Evolutionary conservation across 2,888 invertebrate genomes (phyloP), one percentile per base, ranked within the genome.

Genomic region (Carcina quercana): DNA sequence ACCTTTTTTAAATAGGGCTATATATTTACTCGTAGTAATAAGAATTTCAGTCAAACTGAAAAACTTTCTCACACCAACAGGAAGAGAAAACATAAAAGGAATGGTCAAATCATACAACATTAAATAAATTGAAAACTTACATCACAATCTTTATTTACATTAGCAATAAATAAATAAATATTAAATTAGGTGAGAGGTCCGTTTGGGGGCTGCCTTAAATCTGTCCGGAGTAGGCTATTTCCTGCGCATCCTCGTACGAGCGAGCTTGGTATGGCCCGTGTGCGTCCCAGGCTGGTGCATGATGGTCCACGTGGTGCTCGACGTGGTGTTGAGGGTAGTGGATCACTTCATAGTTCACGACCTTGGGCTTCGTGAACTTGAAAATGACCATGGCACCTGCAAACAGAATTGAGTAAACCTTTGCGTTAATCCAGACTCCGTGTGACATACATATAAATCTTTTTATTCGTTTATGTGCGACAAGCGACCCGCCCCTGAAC

Each of bases 331-430:
- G 89, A 17, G 91, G 91, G 60, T 92, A 93, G 69, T 94, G 94
- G 47, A 94, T 90, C 28, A 94, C 93, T 82, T 95, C 94, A 60
- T 94, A 94, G 74, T 93, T 94, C 44, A 93, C 89, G 52, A 91
- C 91, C 80, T 94, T 94, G 35, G 94, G 94, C 60, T 94, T 94
- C 48, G 94, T 91, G 63, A 94, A 88, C 75, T 93, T 94, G 84
- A 94, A 94, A 66, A 95, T 91, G 30, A 94, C 87, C 87, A 94
- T 87, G 36, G 94, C 94, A 43, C 83, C 84, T 85, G 62, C 11
- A 41, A 47, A 31, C 33, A 28, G 37, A n/a, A n/a, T n/a, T n/a
- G n/a, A n/a, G n/a, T n/a, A n/a, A n/a, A n/a, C n/a, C n/a, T n/a
- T n/a, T n/a, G n/a, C n/a, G n/a, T n/a, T n/a, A n/a, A n/a, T n/a